Percentiles rank a stretch among this genome's conserved stretches.
These are phyloP conservation scores for Sebastes alutus DNA, from an alignment of 2,797 vertebrate genomes.

Conservation along the genomic window DNA sequence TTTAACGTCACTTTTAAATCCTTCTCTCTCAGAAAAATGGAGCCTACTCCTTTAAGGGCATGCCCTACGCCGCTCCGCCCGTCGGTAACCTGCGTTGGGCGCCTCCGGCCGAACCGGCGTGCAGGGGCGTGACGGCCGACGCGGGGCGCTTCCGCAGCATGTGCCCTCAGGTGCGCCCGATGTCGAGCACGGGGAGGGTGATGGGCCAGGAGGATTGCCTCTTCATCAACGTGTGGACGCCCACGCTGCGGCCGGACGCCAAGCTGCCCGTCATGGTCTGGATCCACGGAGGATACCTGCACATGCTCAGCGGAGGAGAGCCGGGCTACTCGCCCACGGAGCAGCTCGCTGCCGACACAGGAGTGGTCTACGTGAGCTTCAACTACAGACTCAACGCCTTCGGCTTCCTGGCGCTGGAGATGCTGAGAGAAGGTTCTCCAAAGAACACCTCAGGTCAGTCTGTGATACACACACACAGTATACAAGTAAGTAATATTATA, in stretches of 20 bases:
- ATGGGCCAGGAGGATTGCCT: slow-evolving; percentile 85
- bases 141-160: slow-evolving; percentile 73
- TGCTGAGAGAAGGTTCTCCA: slow-evolving; percentile 78
- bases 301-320: slow-evolving; percentile 80
- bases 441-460: slow-evolving; percentile 83
- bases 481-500: too few relatives aligned
- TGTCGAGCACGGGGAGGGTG: slow-evolving; percentile 43
- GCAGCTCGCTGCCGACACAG: slow-evolving; percentile 67
- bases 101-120: slow-evolving; percentile 66
- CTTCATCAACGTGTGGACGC: slow-evolving; percentile 85
- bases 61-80: slow-evolving; percentile 81
- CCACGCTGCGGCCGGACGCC: slow-evolving; percentile 61
- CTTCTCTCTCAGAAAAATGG: slow-evolving; percentile 56
- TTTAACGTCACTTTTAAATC: neutral
- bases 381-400: slow-evolving; percentile 87
- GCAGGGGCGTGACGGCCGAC: slow-evolving; percentile 46
- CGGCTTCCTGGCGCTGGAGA: slow-evolving; percentile 84
- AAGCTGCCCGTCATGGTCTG: slow-evolving; percentile 84
- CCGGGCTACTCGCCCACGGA: slow-evolving; percentile 78
- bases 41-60: slow-evolving; percentile 83
- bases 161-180: slow-evolving; percentile 78
- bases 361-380: slow-evolving; percentile 82
- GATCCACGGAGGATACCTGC: slow-evolving; percentile 84
- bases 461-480: too few relatives aligned
- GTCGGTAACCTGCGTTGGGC: slow-evolving; percentile 76